Evolutionary conservation across 1,140 invertebrate species (phyloP).

Genomic region (Ceratitis capitata): DNA sequence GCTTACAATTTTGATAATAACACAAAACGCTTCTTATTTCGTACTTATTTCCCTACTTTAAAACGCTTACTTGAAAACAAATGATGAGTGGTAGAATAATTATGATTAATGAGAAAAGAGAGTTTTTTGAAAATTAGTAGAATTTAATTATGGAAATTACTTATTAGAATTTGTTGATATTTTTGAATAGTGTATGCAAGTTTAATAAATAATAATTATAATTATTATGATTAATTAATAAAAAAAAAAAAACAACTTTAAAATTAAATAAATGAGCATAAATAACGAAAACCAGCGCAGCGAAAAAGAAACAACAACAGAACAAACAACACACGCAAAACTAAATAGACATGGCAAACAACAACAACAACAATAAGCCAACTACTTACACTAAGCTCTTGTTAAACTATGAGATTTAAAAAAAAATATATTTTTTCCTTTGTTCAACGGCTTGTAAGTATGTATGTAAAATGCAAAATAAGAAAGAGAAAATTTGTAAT

Average conservation of each 20-base stretch:
- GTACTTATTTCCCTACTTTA: constrained; percentile 13
- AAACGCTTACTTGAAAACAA: neutral
- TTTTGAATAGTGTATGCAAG: constrained; percentile 24
- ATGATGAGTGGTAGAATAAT: neutral
- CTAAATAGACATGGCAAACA: neutral
- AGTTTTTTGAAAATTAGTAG: constrained; percentile 10
- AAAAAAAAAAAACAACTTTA: neutral
- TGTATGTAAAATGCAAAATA: neutral
- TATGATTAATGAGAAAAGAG: neutral
- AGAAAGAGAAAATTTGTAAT: too few species aligned
- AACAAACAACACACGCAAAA: neutral
- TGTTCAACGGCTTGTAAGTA: neutral
- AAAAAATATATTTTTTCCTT: too few species aligned
- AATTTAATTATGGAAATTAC: constrained; percentile 17
- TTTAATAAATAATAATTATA: constrained; percentile 16
- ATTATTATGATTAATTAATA: constrained; percentile 7
- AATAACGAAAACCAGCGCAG: constrained; percentile 38
- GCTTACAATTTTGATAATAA: constrained; percentile 19
- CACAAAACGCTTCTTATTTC: neutral
- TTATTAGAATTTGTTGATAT: constrained; percentile 32
- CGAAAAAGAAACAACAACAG: constrained; percentile 12
- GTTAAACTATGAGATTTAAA: too few species aligned
- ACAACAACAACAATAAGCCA: neutral
- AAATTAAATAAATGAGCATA: neutral
- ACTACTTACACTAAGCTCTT: neutral